phyloP scores from a whole-genome alignment of 2,797 vertebrate species.

The Tenualosa ilisha region DNA sequence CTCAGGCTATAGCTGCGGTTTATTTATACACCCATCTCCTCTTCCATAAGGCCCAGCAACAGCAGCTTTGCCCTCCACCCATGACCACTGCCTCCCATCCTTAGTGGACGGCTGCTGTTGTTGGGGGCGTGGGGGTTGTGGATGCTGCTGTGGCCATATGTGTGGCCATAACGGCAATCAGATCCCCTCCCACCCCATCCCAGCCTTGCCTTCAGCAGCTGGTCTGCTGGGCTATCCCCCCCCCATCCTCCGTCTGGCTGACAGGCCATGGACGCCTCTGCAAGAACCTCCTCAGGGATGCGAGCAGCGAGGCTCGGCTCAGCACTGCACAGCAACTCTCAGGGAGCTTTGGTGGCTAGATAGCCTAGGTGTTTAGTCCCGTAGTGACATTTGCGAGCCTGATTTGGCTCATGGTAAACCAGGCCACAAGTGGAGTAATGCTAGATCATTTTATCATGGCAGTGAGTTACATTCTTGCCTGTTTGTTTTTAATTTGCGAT shows the following conservation, averaged over 20 bases:
- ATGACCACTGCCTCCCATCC: slow-evolving; percentile 14
- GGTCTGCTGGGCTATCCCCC: neutral
- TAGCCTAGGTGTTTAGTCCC: neutral
- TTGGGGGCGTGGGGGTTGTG: neutral
- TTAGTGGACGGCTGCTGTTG: neutral
- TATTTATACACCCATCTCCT: slow-evolving; percentile 23
- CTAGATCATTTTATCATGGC: neutral
- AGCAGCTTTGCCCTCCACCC: neutral
- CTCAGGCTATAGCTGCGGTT: slow-evolving; percentile 23
- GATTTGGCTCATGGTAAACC: neutral
- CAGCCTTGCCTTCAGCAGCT: neutral
- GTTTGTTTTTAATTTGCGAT: neutral
- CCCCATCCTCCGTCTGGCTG: neutral
- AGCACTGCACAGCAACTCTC: neutral
- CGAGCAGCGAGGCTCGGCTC: neutral
- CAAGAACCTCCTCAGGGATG: neutral
- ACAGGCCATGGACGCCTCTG: neutral
- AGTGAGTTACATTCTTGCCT: neutral
- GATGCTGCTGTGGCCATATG: slow-evolving; percentile 34
- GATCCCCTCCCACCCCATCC: neutral
- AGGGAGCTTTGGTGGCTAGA: neutral
- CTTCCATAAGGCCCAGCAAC: slow-evolving; percentile 18
- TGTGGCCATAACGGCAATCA: slow-evolving; percentile 35
- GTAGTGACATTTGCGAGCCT: neutral
- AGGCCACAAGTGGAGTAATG: neutral